A percentile compares a stretch with the other conserved stretches of the same genome.
Conservation (phyloP, 2,888 invertebrate genomes). For the Agriotes lineatus region DNA sequence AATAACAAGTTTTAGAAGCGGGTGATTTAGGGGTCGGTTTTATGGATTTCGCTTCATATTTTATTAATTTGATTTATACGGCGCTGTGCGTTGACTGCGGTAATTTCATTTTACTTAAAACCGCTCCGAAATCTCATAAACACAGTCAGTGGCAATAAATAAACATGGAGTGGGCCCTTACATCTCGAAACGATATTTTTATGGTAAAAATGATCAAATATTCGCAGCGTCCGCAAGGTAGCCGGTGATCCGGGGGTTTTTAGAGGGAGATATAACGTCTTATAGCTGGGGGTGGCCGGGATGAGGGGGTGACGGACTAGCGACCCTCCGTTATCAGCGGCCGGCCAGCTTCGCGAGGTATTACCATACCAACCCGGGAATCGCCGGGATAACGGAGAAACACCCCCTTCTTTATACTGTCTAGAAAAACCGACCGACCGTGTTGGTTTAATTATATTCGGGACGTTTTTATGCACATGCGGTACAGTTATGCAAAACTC, state of each 20-base stretch:
- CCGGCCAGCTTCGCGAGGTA: slow-evolving; percentile 66
- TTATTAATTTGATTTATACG: slow-evolving; percentile 44
- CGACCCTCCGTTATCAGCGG: slow-evolving; percentile 67
- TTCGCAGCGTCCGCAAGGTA: slow-evolving; percentile 57
- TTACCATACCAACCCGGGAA: slow-evolving; percentile 66
- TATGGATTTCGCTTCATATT: slow-evolving; percentile 43
- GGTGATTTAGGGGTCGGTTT: slow-evolving; percentile 48
- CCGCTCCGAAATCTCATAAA: slow-evolving; percentile 27
- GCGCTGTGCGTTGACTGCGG: slow-evolving; percentile 19
- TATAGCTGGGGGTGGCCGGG: slow-evolving; percentile 39
- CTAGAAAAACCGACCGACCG: slow-evolving; percentile 52
- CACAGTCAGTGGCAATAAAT: slow-evolving; percentile 27
- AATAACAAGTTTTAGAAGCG: slow-evolving; percentile 58
- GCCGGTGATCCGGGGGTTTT: slow-evolving; percentile 57
- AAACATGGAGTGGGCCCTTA: slow-evolving; percentile 26
- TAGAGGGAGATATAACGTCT: slow-evolving; percentile 50
- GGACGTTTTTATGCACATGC: slow-evolving; percentile 32
- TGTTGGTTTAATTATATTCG: slow-evolving; percentile 52
- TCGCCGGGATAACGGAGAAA: slow-evolving; percentile 61
- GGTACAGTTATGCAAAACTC: slow-evolving; percentile 28
- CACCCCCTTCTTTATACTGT: slow-evolving; percentile 54
- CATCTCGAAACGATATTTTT: slow-evolving; percentile 39
- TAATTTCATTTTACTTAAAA: slow-evolving; percentile 36
- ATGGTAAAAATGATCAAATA: slow-evolving; percentile 50
- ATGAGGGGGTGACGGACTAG: slow-evolving; percentile 56